Evolutionary conservation across 2,888 invertebrate genomes (phyloP).

Genomic region (Masnerella sp.): DNA sequence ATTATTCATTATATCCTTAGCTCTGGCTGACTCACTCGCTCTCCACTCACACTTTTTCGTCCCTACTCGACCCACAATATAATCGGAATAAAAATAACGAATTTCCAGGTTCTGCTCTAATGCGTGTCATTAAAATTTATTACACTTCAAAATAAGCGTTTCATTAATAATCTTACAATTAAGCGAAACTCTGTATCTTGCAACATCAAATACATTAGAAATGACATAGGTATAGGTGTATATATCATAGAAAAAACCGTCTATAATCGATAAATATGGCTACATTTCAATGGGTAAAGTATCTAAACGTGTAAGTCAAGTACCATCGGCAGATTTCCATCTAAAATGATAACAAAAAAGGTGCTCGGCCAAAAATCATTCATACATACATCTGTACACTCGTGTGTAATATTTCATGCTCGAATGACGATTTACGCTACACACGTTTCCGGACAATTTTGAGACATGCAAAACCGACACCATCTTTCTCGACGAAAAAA

Average conservation of each 20-base stretch:
- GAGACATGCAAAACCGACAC: constrained; percentile 18
- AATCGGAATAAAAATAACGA: constrained; percentile 27
- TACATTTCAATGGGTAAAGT: constrained; percentile 42
- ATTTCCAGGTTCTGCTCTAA: constrained; percentile 18
- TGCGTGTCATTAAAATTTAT: constrained; percentile 42
- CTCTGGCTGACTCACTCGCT: not conserved
- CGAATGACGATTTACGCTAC: too few relatives aligned
- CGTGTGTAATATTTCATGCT: too few relatives aligned
- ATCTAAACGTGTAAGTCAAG: too few relatives aligned
- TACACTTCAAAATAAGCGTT: constrained; percentile 32
- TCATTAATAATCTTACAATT: constrained; percentile 33
- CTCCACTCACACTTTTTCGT: not conserved
- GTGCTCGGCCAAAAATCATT: too few relatives aligned
- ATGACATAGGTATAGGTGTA: constrained; percentile 27
- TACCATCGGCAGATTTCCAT: too few relatives aligned
- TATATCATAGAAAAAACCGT: constrained; percentile 15
- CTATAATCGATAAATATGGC: constrained; percentile 13
- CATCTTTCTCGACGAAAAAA: constrained; percentile 7
- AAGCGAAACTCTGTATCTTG: constrained; percentile 22
- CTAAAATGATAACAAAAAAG: too few relatives aligned
- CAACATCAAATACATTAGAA: constrained; percentile 35
- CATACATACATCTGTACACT: constrained; percentile 3
- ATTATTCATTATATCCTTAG: not conserved
- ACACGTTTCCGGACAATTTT: too few relatives aligned
- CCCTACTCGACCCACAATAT: not conserved